These are phyloP conservation scores for Oreochromis mossambicus DNA, from an alignment of 2,797 vertebrate species.

Conservation along the genomic window DNA sequence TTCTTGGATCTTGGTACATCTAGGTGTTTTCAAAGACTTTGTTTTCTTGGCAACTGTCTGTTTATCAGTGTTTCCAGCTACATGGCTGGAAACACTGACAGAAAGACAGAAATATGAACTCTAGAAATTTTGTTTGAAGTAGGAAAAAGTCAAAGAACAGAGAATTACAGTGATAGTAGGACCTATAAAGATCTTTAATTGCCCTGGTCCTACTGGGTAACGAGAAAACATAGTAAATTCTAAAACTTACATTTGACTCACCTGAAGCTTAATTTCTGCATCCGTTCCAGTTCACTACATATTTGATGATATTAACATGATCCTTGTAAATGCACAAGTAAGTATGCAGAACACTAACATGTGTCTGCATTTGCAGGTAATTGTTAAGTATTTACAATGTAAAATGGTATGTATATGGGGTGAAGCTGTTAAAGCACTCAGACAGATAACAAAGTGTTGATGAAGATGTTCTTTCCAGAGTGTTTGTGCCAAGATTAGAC, in stretches of 20 bases:
- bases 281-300: background rate
- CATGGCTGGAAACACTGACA: too few species aligned
- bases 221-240: background rate
- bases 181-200: background rate
- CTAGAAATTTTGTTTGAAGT: background rate
- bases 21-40: background rate
- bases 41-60: background rate
- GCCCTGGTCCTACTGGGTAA: background rate
- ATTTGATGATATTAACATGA: background rate
- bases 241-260: background rate
- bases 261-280: background rate
- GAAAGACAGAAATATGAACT: background rate
- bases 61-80: background rate
- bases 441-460: slow-evolving; percentile 1
- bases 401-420: background rate
- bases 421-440: background rate
- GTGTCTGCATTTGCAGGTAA: background rate
- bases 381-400: background rate
- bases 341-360: background rate
- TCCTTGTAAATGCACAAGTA: background rate
- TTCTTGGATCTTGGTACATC: background rate
- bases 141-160: background rate
- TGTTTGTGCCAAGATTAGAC: background rate
- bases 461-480: background rate
- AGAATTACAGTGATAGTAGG: background rate